Conservation (phyloP, 92 coral and sea anemone species). For the Palythoa heliodiscus region DNA sequence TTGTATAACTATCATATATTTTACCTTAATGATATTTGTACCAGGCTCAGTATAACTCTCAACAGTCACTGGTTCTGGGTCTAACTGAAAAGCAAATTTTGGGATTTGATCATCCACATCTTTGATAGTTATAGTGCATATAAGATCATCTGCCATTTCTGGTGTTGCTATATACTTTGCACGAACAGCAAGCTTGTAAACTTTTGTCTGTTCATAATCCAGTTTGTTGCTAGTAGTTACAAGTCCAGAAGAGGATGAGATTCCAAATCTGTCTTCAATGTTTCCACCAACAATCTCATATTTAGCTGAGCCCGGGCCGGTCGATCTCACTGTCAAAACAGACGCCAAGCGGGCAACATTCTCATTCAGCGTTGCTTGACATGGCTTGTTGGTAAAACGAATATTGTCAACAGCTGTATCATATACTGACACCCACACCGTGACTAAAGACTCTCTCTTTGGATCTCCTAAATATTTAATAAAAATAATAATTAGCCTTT, state of each 20-base stretch:
- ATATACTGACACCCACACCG: slow-evolving; percentile 63
- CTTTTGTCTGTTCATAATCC: slow-evolving; percentile 66
- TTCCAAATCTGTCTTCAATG: slow-evolving; percentile 52
- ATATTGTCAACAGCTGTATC: slow-evolving; percentile 48
- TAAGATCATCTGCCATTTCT: slow-evolving; percentile 64
- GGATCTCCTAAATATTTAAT: slow-evolving; percentile 3
- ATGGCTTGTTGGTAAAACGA: slow-evolving; percentile 51
- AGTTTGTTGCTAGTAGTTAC: slow-evolving; percentile 39
- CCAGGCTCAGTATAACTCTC: slow-evolving; percentile 67
- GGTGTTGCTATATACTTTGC: slow-evolving; percentile 58
- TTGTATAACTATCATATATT: neutral
- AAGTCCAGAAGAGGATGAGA: slow-evolving; percentile 45
- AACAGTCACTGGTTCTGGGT: slow-evolving; percentile 63
- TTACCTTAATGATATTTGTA: slow-evolving; percentile 62
- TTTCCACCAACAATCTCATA: slow-evolving; percentile 82
- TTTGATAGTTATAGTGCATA: slow-evolving; percentile 58
- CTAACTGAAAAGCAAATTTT: slow-evolving; percentile 59
- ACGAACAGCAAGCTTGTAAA: slow-evolving; percentile 74
- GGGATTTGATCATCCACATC: slow-evolving; percentile 81
- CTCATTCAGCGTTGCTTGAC: slow-evolving; percentile 52
- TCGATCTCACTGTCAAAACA: slow-evolving; percentile 57
- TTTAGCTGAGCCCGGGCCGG: slow-evolving; percentile 48
- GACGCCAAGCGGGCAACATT: slow-evolving; percentile 23
- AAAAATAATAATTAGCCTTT: neutral
- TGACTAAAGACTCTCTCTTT: slow-evolving; percentile 29